Percentiles rank a stretch among this genome's conserved stretches.
phyloP scores from a whole-genome alignment of 1,140 invertebrate genomes.

The Drosophila nasuta region DNA sequence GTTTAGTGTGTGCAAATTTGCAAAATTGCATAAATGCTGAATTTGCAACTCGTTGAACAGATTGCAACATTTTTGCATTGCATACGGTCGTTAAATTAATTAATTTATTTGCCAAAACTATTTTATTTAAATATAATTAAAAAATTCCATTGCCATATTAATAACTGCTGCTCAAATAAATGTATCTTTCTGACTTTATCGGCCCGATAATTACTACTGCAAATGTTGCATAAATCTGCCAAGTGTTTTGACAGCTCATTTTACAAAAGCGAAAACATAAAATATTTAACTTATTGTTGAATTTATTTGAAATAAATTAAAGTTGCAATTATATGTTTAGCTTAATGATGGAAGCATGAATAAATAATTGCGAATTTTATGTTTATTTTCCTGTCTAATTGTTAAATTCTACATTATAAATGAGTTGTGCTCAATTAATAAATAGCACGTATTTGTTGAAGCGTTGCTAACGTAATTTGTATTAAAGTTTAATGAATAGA shows the following conservation, averaged over 20 bases:
- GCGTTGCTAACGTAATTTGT: too few relatives aligned
- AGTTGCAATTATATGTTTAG: not conserved
- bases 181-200: conserved; percentile 16
- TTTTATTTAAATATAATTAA: conserved; percentile 41
- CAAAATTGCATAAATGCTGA: conserved; percentile 49
- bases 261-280: not conserved
- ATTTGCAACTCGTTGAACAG: conserved; percentile 49
- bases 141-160: conserved; percentile 39
- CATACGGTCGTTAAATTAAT: conserved; percentile 64
- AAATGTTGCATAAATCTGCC: conserved; percentile 21
- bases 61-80: conserved; percentile 74
- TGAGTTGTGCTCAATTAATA: too few relatives aligned
- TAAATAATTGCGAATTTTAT: not conserved
- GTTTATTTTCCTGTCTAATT: not conserved
- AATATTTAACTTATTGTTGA: too few relatives aligned
- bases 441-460: too few relatives aligned
- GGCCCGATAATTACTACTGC: conserved; percentile 15
- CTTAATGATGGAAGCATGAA: not conserved
- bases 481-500: too few relatives aligned
- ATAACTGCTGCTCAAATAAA: conserved; percentile 28
- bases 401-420: too few relatives aligned
- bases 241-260: conserved; percentile 9
- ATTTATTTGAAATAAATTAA: not conserved
- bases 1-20: conserved; percentile 52
- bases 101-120: conserved; percentile 55